Evolutionary conservation across 2,113 vertebrate genomes (phyloP), one percentile per base, ranked within the genome.

Genomic region (Mellivora capensis): DNA sequence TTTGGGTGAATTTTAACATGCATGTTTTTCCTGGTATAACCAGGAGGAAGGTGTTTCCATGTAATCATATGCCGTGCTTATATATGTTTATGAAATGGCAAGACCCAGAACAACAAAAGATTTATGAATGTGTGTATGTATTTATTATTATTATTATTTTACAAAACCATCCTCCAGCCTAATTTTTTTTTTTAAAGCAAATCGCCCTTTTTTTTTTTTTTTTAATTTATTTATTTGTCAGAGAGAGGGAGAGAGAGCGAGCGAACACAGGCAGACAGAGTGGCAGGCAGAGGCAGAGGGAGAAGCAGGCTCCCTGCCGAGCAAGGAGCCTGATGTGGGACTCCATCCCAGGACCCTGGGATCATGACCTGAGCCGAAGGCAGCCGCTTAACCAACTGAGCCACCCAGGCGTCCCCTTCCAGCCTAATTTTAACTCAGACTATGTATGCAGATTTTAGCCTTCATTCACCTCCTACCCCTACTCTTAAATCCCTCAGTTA

Each of bases 1-100:
- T 97, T 88, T 39, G 96, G 97, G 93, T 97, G 97, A 89, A 93
- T 97, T 94, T 95, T 89, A 80, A 89, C 39, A 37, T 89, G 47
- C 64, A 1, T 97, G 93, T 95, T 95, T 97, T 93, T 95, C 67
- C 82, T 89, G 85, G 82, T 95, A 42, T 29, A 64, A 17, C 77
- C 44, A 49, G 67, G 96, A 95, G 96, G 96, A 96, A 98, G 94
- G 86, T 93, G 88, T 67, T 64, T 94, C 80, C 47, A 5, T 80
- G 57, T 42, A 62, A 61, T 86, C 31, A 1, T 37, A 61, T 47
- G 81, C 11, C 6, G 1, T 77, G 39, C 87, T 92, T 93, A 54
- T 96, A 87, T 88, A 74, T 4, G 39, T 82, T 80, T 69, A 59
- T 3, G 14, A n/a, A 74, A 87, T 85, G 76, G 37, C 37, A 93